Evolutionary conservation across 2,113 vertebrate genomes (phyloP).

Genomic region (Melanotaenia duboulayi): DNA sequence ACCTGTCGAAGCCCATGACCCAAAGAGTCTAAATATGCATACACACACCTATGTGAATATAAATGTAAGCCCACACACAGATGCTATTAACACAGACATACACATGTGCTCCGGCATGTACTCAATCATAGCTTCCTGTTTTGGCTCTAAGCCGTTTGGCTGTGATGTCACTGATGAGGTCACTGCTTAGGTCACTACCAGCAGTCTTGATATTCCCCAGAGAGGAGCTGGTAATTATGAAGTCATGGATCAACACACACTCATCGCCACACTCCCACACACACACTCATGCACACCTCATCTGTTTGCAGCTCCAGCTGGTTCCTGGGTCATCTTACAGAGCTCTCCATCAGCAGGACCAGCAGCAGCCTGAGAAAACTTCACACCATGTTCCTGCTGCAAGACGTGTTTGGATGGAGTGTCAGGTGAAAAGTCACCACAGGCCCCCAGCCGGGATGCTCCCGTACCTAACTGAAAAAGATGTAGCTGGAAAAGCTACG

Average conservation of each 20-base stretch:
- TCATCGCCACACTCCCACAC: constrained; percentile 3
- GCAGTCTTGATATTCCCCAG: constrained; percentile 59
- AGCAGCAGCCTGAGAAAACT: constrained; percentile 42
- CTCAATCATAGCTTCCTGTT: constrained; percentile 74
- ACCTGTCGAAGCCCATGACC: constrained; percentile 8
- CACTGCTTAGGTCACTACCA: constrained; percentile 74
- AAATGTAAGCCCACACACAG: constrained; percentile 52
- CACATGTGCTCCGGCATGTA: constrained; percentile 29
- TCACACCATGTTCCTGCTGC: constrained; percentile 27
- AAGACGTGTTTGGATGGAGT: background rate
- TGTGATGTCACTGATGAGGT: constrained; percentile 82
- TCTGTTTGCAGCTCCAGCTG: constrained; percentile 60
- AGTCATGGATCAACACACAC: constrained; percentile 69
- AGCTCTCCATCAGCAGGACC: constrained; percentile 33
- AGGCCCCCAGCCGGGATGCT: background rate
- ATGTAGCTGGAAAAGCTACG: background rate
- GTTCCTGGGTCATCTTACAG: constrained; percentile 48
- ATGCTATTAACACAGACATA: constrained; percentile 23
- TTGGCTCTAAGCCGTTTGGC: constrained; percentile 44
- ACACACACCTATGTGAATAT: constrained; percentile 22
- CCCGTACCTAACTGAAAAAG: background rate
- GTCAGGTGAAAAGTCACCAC: constrained; percentile 8
- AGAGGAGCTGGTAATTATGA: constrained; percentile 62
- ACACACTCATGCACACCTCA: constrained; percentile 16
- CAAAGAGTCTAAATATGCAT: constrained; percentile 31